phyloP scores from a whole-genome alignment of 2,797 vertebrate species.

The Periparus ater region DNA sequence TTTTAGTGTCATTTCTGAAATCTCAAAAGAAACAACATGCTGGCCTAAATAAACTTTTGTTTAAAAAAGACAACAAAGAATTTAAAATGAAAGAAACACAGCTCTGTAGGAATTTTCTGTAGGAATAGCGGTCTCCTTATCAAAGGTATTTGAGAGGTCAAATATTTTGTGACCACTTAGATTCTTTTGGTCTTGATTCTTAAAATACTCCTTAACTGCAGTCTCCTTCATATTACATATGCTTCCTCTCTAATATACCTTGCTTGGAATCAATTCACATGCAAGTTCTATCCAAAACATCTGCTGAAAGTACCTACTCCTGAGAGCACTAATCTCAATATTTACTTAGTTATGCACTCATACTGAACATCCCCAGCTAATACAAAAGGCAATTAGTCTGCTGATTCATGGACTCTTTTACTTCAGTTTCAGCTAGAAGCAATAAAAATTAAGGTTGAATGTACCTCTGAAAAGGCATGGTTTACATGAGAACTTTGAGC shows the following conservation, averaged over 20 bases:
- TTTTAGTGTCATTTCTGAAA: background rate
- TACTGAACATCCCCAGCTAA: background rate
- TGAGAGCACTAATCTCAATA: conserved; percentile 22
- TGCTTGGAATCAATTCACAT: background rate
- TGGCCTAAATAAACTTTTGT: background rate
- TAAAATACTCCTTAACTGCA: background rate
- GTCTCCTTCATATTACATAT: background rate
- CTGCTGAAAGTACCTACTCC: background rate
- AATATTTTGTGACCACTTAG: background rate
- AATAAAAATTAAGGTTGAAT: background rate
- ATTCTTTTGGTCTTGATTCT: background rate
- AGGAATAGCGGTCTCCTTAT: background rate
- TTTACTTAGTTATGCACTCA: conserved; percentile 29
- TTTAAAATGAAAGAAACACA: background rate
- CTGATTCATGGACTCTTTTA: conserved; percentile 6
- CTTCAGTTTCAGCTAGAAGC: background rate
- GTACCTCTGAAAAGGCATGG: background rate
- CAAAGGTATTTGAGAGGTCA: background rate
- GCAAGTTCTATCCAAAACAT: background rate
- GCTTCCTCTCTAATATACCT: background rate
- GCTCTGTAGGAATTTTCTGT: background rate
- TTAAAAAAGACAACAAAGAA: background rate
- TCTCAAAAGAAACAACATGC: background rate
- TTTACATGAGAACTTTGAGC: background rate
- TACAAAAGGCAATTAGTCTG: conserved; percentile 37